phyloP scores from a whole-genome alignment of 2,113 vertebrate genomes.

The Antigone vipio region DNA sequence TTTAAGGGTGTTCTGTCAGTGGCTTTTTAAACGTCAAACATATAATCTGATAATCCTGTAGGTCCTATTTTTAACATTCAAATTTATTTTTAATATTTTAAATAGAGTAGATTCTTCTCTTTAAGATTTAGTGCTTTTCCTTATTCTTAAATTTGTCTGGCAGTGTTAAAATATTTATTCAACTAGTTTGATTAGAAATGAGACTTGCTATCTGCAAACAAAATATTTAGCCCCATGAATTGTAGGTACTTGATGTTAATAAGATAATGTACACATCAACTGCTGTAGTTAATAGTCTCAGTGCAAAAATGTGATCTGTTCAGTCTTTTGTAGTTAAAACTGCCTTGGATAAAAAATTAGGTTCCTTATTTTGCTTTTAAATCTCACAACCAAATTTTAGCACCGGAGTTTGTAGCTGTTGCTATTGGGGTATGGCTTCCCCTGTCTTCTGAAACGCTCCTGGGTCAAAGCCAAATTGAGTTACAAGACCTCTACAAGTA shows the following conservation, averaged over 20 bases:
- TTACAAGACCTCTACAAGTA: fast-evolving
- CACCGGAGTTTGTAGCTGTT: background rate
- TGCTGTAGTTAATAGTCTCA: background rate
- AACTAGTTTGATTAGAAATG: background rate
- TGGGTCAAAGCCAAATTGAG: background rate
- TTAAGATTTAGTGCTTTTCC: background rate
- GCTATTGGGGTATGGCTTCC: background rate
- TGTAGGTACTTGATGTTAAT: background rate
- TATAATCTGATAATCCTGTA: background rate
- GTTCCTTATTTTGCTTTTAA: background rate
- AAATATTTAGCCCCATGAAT: background rate
- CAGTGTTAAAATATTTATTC: background rate
- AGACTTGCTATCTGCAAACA: background rate
- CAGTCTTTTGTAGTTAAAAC: background rate
- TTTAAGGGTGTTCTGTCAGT: background rate
- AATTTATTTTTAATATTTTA: background rate
- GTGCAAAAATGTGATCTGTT: background rate
- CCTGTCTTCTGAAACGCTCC: background rate
- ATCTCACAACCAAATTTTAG: background rate
- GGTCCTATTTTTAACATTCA: background rate
- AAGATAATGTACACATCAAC: background rate
- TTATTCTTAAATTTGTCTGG: background rate
- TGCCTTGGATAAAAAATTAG: background rate
- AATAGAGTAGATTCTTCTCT: background rate
- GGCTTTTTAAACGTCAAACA: background rate